Evolutionary conservation across 1,140 invertebrate species (phyloP), one percentile per base, ranked within the genome.

Genomic region (Zaprionus lachaisei): DNA sequence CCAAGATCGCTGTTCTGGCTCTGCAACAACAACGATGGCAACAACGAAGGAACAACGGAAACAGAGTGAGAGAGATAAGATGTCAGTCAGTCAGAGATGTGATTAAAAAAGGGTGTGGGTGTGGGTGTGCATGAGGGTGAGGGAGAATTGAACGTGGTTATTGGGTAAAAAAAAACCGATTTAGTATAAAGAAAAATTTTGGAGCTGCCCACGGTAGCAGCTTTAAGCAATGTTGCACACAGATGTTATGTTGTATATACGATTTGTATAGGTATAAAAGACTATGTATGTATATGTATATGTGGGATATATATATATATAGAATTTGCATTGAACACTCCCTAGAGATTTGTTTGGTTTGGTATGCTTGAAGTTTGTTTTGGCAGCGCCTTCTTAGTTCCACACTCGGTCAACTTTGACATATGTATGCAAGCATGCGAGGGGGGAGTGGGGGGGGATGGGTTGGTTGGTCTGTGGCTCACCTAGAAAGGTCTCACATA

Each of bases 1-100:
- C 80, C 65, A 55, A 93, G 67, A 65, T 93, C 92, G 66, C 87
- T 91, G 65, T 67, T 91, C 68, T 92, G 92, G 62, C 87, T 91
- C 92, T 92, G 87, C 49, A 76, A 65, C 69, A 60, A 68, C 49
- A 63, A 41, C 15, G 41, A 55, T 15, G 57, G 49, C 51, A 60
- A 67, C 49, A 58, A 70, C 58, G 6, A 7, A 34, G 31, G 31
- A 67, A 64, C 58, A n/a, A 61, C 22, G 74, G 74, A 38, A 41
- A 63, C 34, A 41, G 31, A 9, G 9, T 11, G 31, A 34, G 31
- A 34, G 9, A 34, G 31, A 41, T n/a, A 41, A 14, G 38, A 41
- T 41, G 4, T 34, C 31, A 34, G 31, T 34, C 31, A 34, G 31
- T 34, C 9, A 34, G 31, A 34, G 31, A 34, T 34, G 31, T 34